Conservation (phyloP, 2,888 invertebrate genomes). For the Ormia ochracea region DNA sequence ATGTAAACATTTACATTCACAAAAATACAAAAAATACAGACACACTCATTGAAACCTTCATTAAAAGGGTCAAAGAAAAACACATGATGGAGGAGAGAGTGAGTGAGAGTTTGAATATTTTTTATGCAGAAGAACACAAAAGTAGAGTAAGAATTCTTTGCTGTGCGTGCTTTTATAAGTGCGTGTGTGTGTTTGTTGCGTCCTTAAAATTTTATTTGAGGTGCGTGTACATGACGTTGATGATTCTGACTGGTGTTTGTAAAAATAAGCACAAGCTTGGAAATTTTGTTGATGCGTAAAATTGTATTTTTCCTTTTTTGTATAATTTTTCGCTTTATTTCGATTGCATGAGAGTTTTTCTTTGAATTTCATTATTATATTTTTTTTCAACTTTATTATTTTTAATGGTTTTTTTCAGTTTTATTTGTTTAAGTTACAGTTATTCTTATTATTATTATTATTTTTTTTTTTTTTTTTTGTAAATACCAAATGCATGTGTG, state of each 20-base stretch:
- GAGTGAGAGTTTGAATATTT: not conserved
- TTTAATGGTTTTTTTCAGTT: conserved; percentile 41
- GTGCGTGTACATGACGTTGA: conserved; percentile 33
- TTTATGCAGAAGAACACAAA: not conserved
- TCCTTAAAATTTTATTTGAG: conserved; percentile 30
- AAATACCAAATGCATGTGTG: not conserved
- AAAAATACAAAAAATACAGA: not conserved
- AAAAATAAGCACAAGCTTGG: not conserved
- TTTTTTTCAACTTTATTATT: conserved; percentile 30
- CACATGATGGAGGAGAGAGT: not conserved
- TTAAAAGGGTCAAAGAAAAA: not conserved
- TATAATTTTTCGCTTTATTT: conserved; percentile 27
- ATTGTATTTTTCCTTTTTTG: conserved; percentile 24
- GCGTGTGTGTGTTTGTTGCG: conserved; percentile 12
- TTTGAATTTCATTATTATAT: not conserved
- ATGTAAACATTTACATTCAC: conserved; percentile 25
- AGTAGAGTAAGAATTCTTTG: not conserved
- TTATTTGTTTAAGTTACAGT: no score
- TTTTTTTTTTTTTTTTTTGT: not conserved
- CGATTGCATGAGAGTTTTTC: conserved; percentile 34
- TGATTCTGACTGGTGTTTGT: not conserved
- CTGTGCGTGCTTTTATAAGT: conserved; percentile 6
- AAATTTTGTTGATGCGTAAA: conserved; percentile 53
- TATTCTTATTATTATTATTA: not conserved
- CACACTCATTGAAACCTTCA: not conserved